A percentile compares a stretch with the other conserved stretches of the same genome.
These are phyloP conservation scores for Gymnothorax javanicus DNA, from an alignment of 2,797 vertebrate genomes.

Conservation along the genomic window DNA sequence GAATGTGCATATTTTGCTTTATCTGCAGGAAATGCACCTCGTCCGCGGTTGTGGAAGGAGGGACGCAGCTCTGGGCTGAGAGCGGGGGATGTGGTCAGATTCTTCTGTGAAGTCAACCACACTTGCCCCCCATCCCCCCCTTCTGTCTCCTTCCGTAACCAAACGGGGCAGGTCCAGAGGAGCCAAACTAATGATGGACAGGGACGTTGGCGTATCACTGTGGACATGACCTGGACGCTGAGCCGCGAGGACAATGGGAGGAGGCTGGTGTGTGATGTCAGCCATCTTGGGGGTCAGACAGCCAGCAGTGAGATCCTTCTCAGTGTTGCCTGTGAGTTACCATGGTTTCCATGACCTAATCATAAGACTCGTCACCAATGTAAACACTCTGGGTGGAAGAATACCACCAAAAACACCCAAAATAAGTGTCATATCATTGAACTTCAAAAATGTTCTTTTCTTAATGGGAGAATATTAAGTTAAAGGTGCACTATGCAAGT, in stretches of 20 bases:
- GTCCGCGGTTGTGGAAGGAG: not conserved
- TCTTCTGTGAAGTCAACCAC: slow-evolving; percentile 30
- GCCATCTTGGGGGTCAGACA: slow-evolving; percentile 2
- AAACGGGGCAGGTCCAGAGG: not conserved
- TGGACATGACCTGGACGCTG: slow-evolving; percentile 14
- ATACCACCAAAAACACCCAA: no score
- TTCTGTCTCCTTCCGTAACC: slow-evolving; percentile 19
- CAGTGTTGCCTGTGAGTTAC: slow-evolving; percentile 34
- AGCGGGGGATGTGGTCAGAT: not conserved
- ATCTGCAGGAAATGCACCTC: not conserved
- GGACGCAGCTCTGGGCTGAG: not conserved
- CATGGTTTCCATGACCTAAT: no score
- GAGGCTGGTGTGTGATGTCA: slow-evolving; percentile 21
- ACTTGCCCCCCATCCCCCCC: slow-evolving; percentile 33
- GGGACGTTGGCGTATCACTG: slow-evolving; percentile 1
- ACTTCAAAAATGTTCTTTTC: no score
- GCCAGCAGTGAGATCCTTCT: slow-evolving; percentile 19
- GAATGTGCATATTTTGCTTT: not conserved
- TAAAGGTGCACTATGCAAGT: no score
- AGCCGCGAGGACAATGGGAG: slow-evolving; percentile 19
- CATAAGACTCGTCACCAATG: no score
- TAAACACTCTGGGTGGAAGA: no score
- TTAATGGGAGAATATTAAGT: no score
- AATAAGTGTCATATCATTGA: no score
- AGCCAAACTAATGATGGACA: slow-evolving; percentile 1